Conservation (phyloP, 2,888 invertebrate genomes). For the Thecocarcelia acutangulata region DNA sequence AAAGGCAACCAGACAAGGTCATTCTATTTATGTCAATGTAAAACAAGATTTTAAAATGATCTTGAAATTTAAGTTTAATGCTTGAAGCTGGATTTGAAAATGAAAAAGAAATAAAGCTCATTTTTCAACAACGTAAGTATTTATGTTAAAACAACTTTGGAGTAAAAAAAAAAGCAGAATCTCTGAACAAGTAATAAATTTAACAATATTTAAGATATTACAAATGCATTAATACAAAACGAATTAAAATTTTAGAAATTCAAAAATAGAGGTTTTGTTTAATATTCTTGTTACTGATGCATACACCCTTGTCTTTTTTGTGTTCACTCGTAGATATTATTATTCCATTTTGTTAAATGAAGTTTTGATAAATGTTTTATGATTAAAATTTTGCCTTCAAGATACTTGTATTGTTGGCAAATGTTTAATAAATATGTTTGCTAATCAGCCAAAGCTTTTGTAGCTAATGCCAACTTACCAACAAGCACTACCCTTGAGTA, state of each 20-base stretch:
- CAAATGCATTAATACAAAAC: no score
- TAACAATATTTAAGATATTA: no score
- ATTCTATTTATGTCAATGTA: conserved; percentile 22
- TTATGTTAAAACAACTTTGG: neutral
- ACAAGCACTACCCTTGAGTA: conserved; percentile 56
- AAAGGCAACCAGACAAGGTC: conserved; percentile 35
- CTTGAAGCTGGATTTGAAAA: conserved; percentile 4
- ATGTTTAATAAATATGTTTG: neutral
- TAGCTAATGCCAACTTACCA: neutral
- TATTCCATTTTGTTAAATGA: no score
- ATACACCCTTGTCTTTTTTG: no score
- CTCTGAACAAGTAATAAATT: no score
- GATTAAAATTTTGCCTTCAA: no score
- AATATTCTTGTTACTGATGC: no score
- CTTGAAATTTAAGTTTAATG: conserved; percentile 33
- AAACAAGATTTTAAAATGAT: conserved; percentile 30
- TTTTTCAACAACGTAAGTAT: neutral
- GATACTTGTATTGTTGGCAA: conserved; percentile 8
- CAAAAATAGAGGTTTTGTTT: no score
- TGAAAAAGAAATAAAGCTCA: neutral
- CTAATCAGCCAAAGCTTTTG: conserved; percentile 2
- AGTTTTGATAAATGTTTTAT: no score
- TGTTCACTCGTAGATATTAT: no score
- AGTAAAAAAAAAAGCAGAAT: neutral
- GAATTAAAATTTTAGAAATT: no score